These are phyloP conservation scores for Sebastes variabilis DNA, from an alignment of 2,797 vertebrate genomes.

Conservation along the genomic window DNA sequence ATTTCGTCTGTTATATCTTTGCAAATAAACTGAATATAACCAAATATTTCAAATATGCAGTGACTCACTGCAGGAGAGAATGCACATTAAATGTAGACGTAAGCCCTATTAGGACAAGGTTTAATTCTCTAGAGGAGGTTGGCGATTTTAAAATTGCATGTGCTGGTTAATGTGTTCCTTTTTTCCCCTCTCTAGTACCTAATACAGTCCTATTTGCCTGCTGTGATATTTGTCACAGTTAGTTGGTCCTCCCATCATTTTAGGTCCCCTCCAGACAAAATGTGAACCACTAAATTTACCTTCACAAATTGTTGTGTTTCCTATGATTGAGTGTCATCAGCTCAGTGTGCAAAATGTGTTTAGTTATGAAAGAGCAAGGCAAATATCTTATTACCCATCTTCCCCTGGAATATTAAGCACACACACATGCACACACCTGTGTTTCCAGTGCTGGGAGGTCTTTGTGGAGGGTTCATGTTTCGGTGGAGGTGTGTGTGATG, in stretches of 20 bases:
- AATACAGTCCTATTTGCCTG: neutral
- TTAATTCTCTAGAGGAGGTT: neutral
- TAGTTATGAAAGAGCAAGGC: neutral
- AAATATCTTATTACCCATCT: neutral
- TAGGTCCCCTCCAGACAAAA: neutral
- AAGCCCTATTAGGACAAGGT: neutral
- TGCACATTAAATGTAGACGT: neutral
- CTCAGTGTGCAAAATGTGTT: neutral
- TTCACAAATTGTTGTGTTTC: neutral
- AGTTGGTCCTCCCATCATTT: neutral
- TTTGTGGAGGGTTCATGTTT: slow-evolving; percentile 87
- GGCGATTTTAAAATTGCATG: neutral
- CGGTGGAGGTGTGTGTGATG: slow-evolving; percentile 87
- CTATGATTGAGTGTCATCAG: no score
- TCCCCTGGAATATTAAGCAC: neutral
- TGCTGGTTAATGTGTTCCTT: neutral
- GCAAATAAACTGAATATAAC: no score
- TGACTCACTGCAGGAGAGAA: neutral
- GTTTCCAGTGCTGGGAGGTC: slow-evolving; percentile 85
- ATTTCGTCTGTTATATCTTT: neutral
- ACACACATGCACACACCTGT: slow-evolving; percentile 78
- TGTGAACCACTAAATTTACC: neutral
- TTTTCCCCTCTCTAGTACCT: neutral
- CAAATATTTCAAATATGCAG: neutral
- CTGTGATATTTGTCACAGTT: neutral